Evolutionary conservation across 2,113 vertebrate species (phyloP).

Genomic region (Hippocampus abdominalis): DNA sequence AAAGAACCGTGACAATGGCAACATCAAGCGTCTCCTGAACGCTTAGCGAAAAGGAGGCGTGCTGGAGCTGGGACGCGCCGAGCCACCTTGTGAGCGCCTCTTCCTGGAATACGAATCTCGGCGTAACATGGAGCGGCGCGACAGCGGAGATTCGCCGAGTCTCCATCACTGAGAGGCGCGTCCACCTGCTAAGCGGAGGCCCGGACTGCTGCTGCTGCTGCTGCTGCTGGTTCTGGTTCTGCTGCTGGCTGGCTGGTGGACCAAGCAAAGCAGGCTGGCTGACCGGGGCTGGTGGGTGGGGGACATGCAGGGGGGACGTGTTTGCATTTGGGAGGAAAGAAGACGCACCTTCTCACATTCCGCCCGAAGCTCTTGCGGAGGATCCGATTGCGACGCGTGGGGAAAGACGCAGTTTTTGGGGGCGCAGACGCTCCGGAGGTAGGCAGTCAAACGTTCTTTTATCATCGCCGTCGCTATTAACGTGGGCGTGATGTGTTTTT

Average conservation of each 20-base stretch:
- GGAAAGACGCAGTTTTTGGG: constrained; percentile 56
- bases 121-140: constrained; percentile 71
- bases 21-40: constrained; percentile 67
- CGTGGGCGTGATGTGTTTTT: constrained; percentile 39
- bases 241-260: constrained; percentile 25
- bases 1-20: constrained; percentile 70
- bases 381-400: constrained; percentile 64
- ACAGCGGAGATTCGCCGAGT: constrained; percentile 69
- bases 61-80: constrained; percentile 45
- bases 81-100: constrained; percentile 51
- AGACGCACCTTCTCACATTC: constrained; percentile 58
- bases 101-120: constrained; percentile 71
- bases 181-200: constrained; percentile 83
- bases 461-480: constrained; percentile 51
- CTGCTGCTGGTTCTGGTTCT: constrained; percentile 6
- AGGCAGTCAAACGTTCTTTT: constrained; percentile 60
- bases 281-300: constrained; percentile 24
- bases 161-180: constrained; percentile 81
- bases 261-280: constrained; percentile 24
- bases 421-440: constrained; percentile 64
- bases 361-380: constrained; percentile 57
- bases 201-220: constrained; percentile 63
- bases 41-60: constrained; percentile 42
- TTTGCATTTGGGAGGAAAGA: constrained; percentile 67
- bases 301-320: constrained; percentile 71